Percentiles rank a stretch among this genome's conserved stretches.
phyloP scores from a whole-genome alignment of 2,888 invertebrate species.

The Ptilodon capucinus region DNA sequence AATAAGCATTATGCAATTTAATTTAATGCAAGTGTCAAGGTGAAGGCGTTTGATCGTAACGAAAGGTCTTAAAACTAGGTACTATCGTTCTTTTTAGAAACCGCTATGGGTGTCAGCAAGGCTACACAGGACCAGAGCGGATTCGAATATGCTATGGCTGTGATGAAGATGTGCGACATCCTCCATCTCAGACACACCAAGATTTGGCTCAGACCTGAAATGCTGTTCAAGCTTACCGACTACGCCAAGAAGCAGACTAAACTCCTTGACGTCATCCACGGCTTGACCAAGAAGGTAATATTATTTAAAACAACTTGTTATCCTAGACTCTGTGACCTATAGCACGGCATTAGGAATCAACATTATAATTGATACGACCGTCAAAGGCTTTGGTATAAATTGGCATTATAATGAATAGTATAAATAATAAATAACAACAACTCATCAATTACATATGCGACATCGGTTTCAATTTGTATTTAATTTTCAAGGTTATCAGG shows the following conservation, averaged over 20 bases:
- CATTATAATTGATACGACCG: conserved; percentile 9
- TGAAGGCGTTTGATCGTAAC: neutral
- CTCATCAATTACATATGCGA: neutral
- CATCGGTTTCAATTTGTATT: neutral
- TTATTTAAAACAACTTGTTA: neutral
- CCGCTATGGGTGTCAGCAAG: conserved; percentile 94
- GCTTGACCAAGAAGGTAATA: conserved; percentile 88
- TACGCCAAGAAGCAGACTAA: conserved; percentile 89
- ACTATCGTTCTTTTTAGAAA: conserved; percentile 81
- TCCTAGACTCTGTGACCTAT: conserved; percentile 19
- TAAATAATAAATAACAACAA: neutral
- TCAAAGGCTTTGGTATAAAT: conserved; percentile 21
- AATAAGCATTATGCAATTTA: neutral
- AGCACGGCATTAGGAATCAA: conserved; percentile 16
- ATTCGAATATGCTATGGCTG: conserved; percentile 93
- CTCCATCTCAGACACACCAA: conserved; percentile 91
- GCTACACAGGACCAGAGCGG: conserved; percentile 91
- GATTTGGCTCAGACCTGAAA: conserved; percentile 89
- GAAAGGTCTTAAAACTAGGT: neutral
- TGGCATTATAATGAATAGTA: conserved; percentile 16
- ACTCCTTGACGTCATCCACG: conserved; percentile 89
- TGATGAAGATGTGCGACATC: conserved; percentile 95
- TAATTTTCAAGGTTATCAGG: conserved; percentile 80
- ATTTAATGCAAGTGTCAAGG: neutral
- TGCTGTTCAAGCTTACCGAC: conserved; percentile 89